These are phyloP conservation scores for Metalampra italica DNA, from an alignment of 2,888 invertebrate genomes.

Conservation along the genomic window DNA sequence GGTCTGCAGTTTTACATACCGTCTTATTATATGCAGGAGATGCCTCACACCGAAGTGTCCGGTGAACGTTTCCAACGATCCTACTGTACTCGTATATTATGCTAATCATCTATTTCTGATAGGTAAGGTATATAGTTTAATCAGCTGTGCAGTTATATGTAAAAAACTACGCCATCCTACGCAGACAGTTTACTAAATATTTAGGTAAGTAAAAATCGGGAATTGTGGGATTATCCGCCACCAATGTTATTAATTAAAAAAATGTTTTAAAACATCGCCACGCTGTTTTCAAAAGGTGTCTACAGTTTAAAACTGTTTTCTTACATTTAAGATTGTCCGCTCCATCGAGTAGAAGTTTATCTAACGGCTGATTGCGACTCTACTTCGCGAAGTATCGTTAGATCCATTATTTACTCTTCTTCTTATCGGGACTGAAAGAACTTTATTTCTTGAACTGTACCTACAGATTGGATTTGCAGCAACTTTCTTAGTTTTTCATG, in stretches of 20 bases:
- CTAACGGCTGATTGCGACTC: constrained; percentile 67
- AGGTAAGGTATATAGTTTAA: no score
- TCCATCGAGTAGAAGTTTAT: constrained; percentile 57
- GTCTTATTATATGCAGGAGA: no score
- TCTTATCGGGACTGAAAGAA: constrained; percentile 27
- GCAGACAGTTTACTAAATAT: no score
- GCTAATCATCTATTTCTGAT: no score
- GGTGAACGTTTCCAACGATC: no score
- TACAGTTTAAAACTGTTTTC: constrained; percentile 54
- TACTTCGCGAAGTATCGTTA: constrained; percentile 53
- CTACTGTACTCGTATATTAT: no score
- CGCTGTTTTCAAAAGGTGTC: constrained; percentile 37
- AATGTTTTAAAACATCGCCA: constrained; percentile 37
- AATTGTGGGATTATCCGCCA: no score
- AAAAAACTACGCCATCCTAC: no score
- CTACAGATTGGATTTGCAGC: not conserved
- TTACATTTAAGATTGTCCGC: constrained; percentile 54
- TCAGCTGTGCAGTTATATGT: no score
- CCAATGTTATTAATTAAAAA: constrained; percentile 17
- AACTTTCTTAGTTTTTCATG: not conserved
- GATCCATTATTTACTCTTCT: constrained; percentile 42
- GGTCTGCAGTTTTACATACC: no score
- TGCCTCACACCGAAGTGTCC: no score
- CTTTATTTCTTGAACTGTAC: constrained; percentile 5
- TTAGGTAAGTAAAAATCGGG: no score